A percentile compares a stretch with the other conserved stretches of the same genome.
Evolutionary conservation across 2,113 vertebrate species (phyloP).

Genomic region (Eira barbara): DNA sequence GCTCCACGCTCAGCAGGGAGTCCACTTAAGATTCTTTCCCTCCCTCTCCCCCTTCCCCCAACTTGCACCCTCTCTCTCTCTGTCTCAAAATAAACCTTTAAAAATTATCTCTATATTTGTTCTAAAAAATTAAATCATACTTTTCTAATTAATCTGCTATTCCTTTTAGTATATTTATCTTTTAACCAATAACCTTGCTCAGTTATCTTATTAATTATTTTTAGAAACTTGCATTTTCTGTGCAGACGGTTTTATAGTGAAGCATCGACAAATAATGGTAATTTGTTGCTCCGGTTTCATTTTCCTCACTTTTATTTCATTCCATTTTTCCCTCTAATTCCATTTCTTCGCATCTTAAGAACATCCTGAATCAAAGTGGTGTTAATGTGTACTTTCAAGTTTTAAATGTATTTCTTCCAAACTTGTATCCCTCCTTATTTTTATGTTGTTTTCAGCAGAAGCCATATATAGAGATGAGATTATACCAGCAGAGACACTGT

Average conservation of each 20-base stretch:
- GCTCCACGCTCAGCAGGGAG: not conserved
- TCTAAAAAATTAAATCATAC: not conserved
- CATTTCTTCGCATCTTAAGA: not conserved
- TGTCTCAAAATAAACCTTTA: not conserved
- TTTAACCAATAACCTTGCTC: not conserved
- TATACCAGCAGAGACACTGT: not conserved
- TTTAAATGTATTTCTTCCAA: not conserved
- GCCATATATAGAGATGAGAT: not conserved
- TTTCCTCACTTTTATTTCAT: not conserved
- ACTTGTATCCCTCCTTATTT: not conserved
- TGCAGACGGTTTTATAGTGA: not conserved
- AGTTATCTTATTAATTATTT: not conserved
- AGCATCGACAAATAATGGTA: not conserved
- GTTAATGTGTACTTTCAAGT: not conserved
- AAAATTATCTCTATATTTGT: not conserved
- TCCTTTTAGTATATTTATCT: not conserved
- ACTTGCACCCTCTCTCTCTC: not conserved
- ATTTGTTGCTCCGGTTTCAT: not conserved
- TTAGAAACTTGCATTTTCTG: not conserved
- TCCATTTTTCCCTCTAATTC: not conserved
- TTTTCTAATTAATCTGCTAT: not conserved
- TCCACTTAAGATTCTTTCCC: not conserved
- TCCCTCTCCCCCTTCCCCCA: not conserved
- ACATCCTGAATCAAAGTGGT: not conserved
- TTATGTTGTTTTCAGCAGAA: not conserved